Conservation (phyloP, 2,797 vertebrate genomes). For the Chlorospingus semifuscus region DNA sequence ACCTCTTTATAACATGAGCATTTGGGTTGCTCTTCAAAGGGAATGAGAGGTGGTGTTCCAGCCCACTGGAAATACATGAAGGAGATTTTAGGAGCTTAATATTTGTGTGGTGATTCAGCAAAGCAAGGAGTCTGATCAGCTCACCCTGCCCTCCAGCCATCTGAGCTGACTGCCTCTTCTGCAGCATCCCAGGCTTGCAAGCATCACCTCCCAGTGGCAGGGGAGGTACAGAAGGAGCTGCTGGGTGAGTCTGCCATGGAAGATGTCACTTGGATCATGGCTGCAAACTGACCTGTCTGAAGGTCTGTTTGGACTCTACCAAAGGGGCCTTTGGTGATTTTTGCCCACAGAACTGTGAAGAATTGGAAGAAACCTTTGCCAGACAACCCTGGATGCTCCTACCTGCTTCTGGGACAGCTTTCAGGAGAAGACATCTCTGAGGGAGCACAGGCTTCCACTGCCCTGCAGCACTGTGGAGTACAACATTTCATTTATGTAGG, state of each 20-base stretch:
- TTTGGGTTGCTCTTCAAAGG: background rate
- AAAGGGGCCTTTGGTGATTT: background rate
- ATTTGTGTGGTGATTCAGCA: background rate
- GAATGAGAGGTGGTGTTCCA: background rate
- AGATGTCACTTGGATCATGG: accelerated
- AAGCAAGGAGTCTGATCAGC: background rate
- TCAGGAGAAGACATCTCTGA: background rate
- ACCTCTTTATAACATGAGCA: background rate
- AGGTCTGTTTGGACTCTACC: background rate
- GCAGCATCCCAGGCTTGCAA: background rate
- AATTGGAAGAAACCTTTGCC: background rate
- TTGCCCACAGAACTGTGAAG: background rate
- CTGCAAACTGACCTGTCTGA: background rate
- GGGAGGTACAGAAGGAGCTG: background rate
- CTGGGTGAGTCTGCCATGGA: background rate
- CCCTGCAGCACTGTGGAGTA: background rate
- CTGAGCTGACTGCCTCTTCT: background rate
- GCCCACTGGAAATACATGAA: background rate
- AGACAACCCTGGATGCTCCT: background rate
- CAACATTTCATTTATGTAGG: background rate
- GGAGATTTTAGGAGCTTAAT: background rate
- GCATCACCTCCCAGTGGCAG: accelerated
- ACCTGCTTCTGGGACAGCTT: background rate
- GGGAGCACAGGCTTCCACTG: background rate
- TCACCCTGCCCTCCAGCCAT: background rate